phyloP scores from a whole-genome alignment of 2,888 invertebrate genomes.

The Caenorhabditis sulstoni region DNA sequence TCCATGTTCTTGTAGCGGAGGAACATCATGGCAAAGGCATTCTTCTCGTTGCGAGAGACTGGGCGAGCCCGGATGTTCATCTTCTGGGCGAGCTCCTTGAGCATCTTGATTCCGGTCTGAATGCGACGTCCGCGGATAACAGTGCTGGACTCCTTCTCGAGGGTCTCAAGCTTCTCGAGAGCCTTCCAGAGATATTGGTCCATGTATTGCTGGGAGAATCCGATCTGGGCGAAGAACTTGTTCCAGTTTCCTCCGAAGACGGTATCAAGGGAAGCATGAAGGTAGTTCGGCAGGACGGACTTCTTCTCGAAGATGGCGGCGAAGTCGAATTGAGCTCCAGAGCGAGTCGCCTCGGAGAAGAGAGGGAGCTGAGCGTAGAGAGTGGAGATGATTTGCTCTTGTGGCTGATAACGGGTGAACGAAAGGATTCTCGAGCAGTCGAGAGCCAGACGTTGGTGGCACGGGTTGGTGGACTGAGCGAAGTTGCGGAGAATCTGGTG shows the following conservation, averaged over 20 bases:
- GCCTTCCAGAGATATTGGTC: constrained; percentile 57
- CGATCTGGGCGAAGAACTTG: constrained; percentile 59
- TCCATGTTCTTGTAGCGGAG: constrained; percentile 73
- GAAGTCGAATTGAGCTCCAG: constrained; percentile 63
- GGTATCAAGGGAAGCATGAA: constrained; percentile 66
- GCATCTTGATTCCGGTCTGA: constrained; percentile 46
- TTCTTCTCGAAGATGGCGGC: constrained; percentile 69
- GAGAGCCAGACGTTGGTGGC: constrained; percentile 62
- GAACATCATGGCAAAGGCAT: constrained; percentile 61
- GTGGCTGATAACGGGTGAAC: constrained; percentile 55
- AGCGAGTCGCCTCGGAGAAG: constrained; percentile 62
- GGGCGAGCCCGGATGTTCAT: constrained; percentile 65
- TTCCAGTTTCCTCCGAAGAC: constrained; percentile 70
- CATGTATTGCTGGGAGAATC: constrained; percentile 69
- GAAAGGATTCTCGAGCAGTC: constrained; percentile 48
- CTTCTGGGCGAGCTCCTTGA: constrained; percentile 66
- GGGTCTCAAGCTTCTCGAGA: constrained; percentile 35
- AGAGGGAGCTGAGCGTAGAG: constrained; percentile 59
- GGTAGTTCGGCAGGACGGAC: constrained; percentile 64
- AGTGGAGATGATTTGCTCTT: constrained; percentile 52
- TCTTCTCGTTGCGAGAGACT: constrained; percentile 22
- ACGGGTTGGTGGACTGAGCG: constrained; percentile 67
- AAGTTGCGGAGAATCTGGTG: constrained; percentile 64
- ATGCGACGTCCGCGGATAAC: constrained; percentile 56
- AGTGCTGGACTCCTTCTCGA: constrained; percentile 47